Conservation (phyloP, 2,113 vertebrate species). For the Pampusana beccarii region DNA sequence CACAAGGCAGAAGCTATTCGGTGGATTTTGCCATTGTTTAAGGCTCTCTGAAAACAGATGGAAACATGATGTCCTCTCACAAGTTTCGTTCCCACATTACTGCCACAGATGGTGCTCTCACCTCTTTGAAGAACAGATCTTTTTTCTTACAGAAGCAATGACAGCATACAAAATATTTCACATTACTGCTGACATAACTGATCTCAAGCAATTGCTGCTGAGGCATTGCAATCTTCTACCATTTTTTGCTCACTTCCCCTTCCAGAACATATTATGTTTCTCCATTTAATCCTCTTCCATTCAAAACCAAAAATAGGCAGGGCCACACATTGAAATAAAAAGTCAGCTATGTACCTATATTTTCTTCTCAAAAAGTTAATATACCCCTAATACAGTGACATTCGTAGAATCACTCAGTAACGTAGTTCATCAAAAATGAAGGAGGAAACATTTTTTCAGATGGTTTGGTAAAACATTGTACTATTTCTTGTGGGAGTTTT, state of each 20-base stretch:
- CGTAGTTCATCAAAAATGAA: not conserved
- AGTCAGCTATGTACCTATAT: not conserved
- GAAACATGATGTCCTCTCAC: conserved; percentile 50
- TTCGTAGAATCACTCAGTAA: not conserved
- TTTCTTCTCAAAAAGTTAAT: not conserved
- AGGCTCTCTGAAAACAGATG: conserved; percentile 58
- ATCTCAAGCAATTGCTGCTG: not conserved
- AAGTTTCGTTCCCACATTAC: not conserved
- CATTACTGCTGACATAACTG: conserved; percentile 11
- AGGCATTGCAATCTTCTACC: not conserved
- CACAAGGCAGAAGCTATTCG: conserved; percentile 2
- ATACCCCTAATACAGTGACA: not conserved
- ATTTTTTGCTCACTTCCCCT: not conserved
- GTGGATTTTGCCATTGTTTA: conserved; percentile 34
- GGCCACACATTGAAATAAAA: not conserved
- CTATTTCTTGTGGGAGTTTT: not conserved
- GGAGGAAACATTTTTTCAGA: not conserved
- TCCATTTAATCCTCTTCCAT: not conserved
- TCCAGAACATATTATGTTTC: not conserved
- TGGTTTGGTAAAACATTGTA: not conserved
- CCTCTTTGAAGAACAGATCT: not conserved
- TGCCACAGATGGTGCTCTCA: conserved; percentile 20
- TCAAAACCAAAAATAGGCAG: not conserved
- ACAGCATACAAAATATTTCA: conserved; percentile 33
- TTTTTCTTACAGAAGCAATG: conserved; percentile 40